Base-by-base conservation (phyloP, 2,113 vertebrate species). In the Serilophus lunatus region DNA sequence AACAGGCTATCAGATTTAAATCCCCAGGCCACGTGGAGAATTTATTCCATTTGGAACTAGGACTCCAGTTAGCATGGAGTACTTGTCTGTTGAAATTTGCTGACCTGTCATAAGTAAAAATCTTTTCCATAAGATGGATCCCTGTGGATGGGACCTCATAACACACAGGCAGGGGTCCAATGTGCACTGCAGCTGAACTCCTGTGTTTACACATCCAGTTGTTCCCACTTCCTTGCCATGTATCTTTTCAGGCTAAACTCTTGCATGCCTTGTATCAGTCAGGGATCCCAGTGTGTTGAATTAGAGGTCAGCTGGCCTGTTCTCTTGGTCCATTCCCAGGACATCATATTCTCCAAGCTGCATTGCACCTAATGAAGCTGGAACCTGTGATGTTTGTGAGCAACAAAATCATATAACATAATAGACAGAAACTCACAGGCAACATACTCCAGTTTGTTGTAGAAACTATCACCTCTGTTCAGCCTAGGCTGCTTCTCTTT, bases 291-390 rank as follows among this genome's bases (percentile, higher is more conserved):
- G 14, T 31, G n/a, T 19, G 12, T 0, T 68, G 47, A 65, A 7
- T 69, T 72, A 40, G 24, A 76, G 38, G 57, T 14, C 44, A 70
- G 13, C 12, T 42, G 25, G 7, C 12, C 19, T 18, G 59, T 75
- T 81, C 45, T 8, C 28, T 82, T 69, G 4, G 4, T 51, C 18
- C 0, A 0, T 53, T 65, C 19, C 18, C n/a, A 68, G 53, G 23
- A 2, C 16, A 45, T 23, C 36, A 59, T 38, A 33, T 36, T 35
- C 24, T 72, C 23, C 9, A 20, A 9, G 10, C 29, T 84, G 12
- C 51, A 38, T 7, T 59, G 29, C 35, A 82, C 2, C 14, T 47
- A 36, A 72, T 17, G 29, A 74, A 64, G 42, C 16, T 47, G 40
- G 13, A 75, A 29, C 9, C 8, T 40, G 9, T 19, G 17, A 51